Evolutionary conservation across 2,113 vertebrate species (phyloP), one percentile per base, ranked within the genome.

Genomic region (Phylloscopus whistleri): DNA sequence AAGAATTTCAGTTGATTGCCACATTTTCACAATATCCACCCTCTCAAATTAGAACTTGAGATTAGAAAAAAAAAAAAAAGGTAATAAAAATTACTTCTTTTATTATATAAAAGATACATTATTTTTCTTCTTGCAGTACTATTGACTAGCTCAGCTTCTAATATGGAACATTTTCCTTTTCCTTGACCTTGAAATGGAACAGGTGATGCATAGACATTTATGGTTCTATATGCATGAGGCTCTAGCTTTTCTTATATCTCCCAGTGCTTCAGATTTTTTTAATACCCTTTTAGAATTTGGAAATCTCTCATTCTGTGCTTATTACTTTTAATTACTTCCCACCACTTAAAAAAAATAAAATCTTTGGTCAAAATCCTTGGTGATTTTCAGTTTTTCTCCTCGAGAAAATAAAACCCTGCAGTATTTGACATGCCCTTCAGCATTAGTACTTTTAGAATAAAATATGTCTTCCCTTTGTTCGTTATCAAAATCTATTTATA

Each of bases 381-480:
- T 73, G 76, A 41, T 35, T 51, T 87, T 76, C 33, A 39, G 37
- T 78, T 83, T 82, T 62, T 81, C 18, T 84, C 9, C 43, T 69
- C 28, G 0, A 84, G n/a, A 19, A 46, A 21, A 16, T 20, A n/a
- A 51, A 58, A 2, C 0, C 7, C 64, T 63, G 26, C 16, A 62
- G 84, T 64, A 89, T 93, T 93, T 95, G 87, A 89, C 67, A 76
- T 90, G 74, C 82, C 89, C 82, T 94, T 95, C 94, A 95, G 93
- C 87, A 70, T 67, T 80, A 87, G 30, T 58, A 66, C 46, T 87
- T 95, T 31, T 48, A 43, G 67, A 93, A 78, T 93, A 95, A 90
- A 95, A 95, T 69, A 87, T 33, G 48, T 94, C 46, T 95, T 94
- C 39, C 39, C 59, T 93, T 94, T 95, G 82, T 94, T 97, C 55